Percentiles rank a stretch among this genome's conserved stretches.
phyloP scores from a whole-genome alignment of 2,113 vertebrate genomes.

The Psittacus erithacus region DNA sequence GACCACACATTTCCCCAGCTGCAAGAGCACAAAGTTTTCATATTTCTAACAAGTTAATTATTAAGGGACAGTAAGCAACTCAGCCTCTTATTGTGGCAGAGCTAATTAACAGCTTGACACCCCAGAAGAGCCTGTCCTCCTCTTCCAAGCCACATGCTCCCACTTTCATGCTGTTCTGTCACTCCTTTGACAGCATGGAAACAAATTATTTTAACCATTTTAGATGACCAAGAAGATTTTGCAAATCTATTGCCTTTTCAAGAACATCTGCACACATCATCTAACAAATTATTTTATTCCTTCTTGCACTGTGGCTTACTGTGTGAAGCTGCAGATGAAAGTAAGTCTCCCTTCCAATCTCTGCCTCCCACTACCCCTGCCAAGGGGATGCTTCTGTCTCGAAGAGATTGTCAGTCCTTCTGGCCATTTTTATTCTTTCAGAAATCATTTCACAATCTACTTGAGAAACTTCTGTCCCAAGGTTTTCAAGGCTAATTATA shows the following conservation, averaged over 20 bases:
- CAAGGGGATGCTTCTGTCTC: neutral
- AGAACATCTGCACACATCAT: accelerated
- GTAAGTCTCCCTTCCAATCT: neutral
- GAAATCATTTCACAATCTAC: neutral
- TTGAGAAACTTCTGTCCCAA: conserved; percentile 17
- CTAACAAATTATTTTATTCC: neutral
- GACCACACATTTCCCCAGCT: neutral
- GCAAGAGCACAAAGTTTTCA: neutral
- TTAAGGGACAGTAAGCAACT: neutral
- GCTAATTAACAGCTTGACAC: neutral
- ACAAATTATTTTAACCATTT: neutral
- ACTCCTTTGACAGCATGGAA: neutral
- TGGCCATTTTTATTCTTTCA: neutral
- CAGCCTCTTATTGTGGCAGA: neutral
- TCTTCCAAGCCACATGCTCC: neutral
- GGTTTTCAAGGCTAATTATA: conserved; percentile 9
- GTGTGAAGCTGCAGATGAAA: neutral
- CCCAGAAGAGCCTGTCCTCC: neutral
- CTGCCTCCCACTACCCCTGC: neutral
- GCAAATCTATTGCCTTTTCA: neutral
- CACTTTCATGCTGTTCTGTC: neutral
- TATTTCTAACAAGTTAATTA: neutral
- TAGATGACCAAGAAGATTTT: neutral
- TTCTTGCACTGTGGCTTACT: neutral
- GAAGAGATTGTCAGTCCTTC: neutral